Conservation (phyloP, 2,113 vertebrate genomes). For the Barbus barbus region DNA sequence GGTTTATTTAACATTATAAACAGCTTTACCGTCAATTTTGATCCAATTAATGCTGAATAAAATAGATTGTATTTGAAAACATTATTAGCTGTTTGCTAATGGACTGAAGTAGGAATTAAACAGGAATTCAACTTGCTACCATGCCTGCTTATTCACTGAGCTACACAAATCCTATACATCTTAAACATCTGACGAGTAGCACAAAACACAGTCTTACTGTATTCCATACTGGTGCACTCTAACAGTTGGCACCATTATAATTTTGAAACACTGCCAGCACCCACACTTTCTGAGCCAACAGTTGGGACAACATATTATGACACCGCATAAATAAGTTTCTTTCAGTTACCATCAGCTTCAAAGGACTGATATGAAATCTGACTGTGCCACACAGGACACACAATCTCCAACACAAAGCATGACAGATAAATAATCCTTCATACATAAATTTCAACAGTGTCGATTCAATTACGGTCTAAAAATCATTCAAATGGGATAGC, state of each 20-base stretch:
- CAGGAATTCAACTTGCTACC: neutral
- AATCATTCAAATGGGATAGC: neutral
- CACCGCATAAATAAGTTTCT: conserved; percentile 22
- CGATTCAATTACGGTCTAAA: neutral
- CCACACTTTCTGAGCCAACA: neutral
- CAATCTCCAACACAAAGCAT: neutral
- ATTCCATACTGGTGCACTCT: neutral
- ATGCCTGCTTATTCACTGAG: neutral
- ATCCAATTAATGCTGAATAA: neutral
- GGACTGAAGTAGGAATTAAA: neutral
- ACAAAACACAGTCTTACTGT: conserved; percentile 10
- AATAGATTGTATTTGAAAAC: neutral
- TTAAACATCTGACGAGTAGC: neutral
- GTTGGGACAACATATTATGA: conserved; percentile 34
- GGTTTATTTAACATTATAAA: neutral
- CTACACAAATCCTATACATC: neutral
- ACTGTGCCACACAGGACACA: neutral
- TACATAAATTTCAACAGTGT: neutral
- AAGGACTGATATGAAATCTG: neutral
- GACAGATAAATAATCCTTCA: neutral
- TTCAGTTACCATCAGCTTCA: conserved; percentile 25
- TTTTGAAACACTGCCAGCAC: neutral
- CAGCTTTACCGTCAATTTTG: neutral
- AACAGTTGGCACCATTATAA: conserved; percentile 17
- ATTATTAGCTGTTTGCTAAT: neutral